phyloP scores from a whole-genome alignment of 2,113 vertebrate species.

The Ophiodon elongatus region DNA sequence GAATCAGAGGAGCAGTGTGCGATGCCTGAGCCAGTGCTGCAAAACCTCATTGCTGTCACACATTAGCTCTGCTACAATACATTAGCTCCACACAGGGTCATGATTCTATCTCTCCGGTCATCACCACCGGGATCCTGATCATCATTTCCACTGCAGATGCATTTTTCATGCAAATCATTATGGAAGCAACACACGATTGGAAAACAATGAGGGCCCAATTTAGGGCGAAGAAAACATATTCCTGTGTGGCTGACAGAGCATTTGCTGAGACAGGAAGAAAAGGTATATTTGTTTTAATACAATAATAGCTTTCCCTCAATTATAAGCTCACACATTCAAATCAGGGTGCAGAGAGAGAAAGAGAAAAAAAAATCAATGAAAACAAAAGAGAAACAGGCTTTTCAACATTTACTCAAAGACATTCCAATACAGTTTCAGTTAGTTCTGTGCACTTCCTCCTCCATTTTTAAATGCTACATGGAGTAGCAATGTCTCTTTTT shows the following conservation, averaged over 20 bases:
- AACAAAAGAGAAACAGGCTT: conserved; percentile 30
- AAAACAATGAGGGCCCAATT: conserved; percentile 74
- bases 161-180: conserved; percentile 81
- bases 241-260: conserved; percentile 69
- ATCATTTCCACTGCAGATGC: conserved; percentile 71
- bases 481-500: conserved; percentile 29
- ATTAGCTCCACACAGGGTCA: conserved; percentile 82
- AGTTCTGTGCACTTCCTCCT: conserved; percentile 19
- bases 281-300: conserved; percentile 57
- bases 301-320: conserved; percentile 50
- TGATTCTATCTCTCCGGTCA: conserved; percentile 74
- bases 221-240: conserved; percentile 56
- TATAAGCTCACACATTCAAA: conserved; percentile 56
- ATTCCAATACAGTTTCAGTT: conserved; percentile 11
- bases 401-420: conserved; percentile 39
- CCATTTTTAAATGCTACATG: conserved; percentile 35
- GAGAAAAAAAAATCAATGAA: conserved; percentile 11
- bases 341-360: background rate
- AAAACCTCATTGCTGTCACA: conserved; percentile 79
- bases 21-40: conserved; percentile 51
- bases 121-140: conserved; percentile 76
- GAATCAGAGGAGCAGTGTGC: conserved; percentile 60
- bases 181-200: conserved; percentile 54
- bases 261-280: conserved; percentile 66
- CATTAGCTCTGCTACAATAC: conserved; percentile 77